Conservation (phyloP, 2,113 vertebrate species). For the Pseudorasbora parva region DNA sequence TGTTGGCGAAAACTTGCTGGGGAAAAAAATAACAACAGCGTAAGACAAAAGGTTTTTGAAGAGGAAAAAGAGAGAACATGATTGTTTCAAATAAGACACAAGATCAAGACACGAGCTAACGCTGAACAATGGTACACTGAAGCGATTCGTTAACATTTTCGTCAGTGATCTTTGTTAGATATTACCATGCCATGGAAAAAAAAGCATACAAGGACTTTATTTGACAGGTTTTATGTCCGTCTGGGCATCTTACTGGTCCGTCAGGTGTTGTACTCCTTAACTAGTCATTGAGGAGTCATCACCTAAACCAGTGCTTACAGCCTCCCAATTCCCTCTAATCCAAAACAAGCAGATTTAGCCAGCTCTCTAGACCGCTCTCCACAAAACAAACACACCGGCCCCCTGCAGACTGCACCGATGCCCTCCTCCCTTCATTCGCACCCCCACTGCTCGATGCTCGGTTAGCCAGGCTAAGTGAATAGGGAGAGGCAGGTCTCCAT, state of each 20-base stretch:
- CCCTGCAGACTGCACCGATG: constrained; percentile 65
- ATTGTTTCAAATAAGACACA: background rate
- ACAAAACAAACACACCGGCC: constrained; percentile 66
- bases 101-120: background rate
- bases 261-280: constrained; percentile 59
- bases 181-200: background rate
- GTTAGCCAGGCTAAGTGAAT: constrained; percentile 68
- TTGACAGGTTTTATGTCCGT: background rate
- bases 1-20: background rate
- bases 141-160: background rate
- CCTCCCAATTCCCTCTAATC: constrained; percentile 66
- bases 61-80: background rate
- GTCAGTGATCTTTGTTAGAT: background rate
- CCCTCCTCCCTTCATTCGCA: constrained; percentile 63
- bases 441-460: constrained; percentile 60
- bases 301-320: constrained; percentile 56
- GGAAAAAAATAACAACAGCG: background rate
- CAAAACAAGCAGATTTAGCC: constrained; percentile 67
- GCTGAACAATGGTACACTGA: background rate
- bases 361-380: constrained; percentile 28
- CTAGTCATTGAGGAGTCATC: constrained; percentile 45
- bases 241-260: constrained; percentile 34
- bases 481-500: constrained; percentile 65
- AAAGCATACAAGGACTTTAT: background rate
- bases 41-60: background rate